These are phyloP conservation scores for Andrena haemorrhoa DNA, from an alignment of 2,888 invertebrate genomes.

Conservation along the genomic window DNA sequence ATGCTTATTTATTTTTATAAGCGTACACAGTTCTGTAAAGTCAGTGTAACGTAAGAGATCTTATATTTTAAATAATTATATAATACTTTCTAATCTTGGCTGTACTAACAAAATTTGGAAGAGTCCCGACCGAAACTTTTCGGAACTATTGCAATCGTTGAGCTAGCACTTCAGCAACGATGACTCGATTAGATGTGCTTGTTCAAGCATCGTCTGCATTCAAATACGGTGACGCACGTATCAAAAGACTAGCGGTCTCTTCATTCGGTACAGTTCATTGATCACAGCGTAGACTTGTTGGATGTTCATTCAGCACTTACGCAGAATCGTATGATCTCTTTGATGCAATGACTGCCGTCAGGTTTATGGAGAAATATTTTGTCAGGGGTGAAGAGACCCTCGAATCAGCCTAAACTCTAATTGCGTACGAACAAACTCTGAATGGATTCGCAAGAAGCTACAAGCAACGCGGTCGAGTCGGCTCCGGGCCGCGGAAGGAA, in stretches of 20 bases:
- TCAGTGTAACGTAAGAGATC: too few species aligned
- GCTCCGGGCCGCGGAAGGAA: constrained; percentile 71
- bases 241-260: constrained; percentile 28
- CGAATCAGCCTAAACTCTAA: constrained; percentile 61
- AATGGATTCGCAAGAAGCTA: constrained; percentile 80
- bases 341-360: constrained; percentile 70
- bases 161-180: background rate
- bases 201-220: background rate
- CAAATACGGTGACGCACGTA: constrained; percentile 25
- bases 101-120: background rate
- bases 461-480: constrained; percentile 72
- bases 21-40: too few species aligned
- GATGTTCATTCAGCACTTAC: constrained; percentile 26
- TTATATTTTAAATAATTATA: too few species aligned
- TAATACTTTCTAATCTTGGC: too few species aligned
- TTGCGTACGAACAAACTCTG: constrained; percentile 47
- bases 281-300: constrained; percentile 43
- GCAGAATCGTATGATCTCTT: constrained; percentile 29
- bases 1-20: too few species aligned
- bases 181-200: constrained; percentile 25
- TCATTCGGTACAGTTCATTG: constrained; percentile 25
- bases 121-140: constrained; percentile 1
- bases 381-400: constrained; percentile 63
- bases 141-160: background rate
- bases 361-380: constrained; percentile 77